Evolutionary conservation across 2,113 vertebrate genomes (phyloP).

Genomic region (Microtus montanus): DNA sequence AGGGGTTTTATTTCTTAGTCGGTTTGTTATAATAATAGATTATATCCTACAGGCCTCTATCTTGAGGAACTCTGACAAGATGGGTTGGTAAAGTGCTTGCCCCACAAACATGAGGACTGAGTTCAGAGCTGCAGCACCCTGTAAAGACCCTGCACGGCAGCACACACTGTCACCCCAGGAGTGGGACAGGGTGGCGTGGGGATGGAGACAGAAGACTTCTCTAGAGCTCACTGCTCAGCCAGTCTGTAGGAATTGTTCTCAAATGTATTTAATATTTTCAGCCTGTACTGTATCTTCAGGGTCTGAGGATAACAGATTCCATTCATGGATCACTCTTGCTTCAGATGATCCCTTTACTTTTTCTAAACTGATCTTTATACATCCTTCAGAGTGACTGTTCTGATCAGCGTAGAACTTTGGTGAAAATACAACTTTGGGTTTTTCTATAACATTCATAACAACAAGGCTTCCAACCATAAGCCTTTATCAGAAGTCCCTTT

Average conservation of each 20-base stretch:
- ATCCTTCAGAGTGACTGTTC: neutral
- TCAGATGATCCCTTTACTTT: neutral
- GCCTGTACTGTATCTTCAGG: neutral
- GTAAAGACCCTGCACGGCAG: neutral
- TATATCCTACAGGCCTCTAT: slow-evolving; percentile 16
- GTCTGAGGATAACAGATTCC: neutral
- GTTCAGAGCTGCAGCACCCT: neutral
- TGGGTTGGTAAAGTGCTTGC: neutral
- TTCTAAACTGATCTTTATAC: neutral
- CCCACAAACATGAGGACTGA: neutral
- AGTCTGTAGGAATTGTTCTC: neutral
- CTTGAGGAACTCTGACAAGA: slow-evolving; percentile 13
- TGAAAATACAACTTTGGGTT: neutral
- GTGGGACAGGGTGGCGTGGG: no score
- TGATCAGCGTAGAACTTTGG: neutral
- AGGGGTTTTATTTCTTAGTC: neutral
- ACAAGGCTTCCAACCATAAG: neutral
- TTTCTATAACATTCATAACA: neutral
- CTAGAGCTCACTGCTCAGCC: neutral
- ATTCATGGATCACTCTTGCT: neutral
- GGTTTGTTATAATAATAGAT: slow-evolving; percentile 42
- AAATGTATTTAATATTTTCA: neutral
- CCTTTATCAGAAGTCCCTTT: neutral
- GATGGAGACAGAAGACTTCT: neutral
- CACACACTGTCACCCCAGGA: neutral